Evolutionary conservation across 2,888 invertebrate species (phyloP).

Genomic region (Stictocephala bisonia): DNA sequence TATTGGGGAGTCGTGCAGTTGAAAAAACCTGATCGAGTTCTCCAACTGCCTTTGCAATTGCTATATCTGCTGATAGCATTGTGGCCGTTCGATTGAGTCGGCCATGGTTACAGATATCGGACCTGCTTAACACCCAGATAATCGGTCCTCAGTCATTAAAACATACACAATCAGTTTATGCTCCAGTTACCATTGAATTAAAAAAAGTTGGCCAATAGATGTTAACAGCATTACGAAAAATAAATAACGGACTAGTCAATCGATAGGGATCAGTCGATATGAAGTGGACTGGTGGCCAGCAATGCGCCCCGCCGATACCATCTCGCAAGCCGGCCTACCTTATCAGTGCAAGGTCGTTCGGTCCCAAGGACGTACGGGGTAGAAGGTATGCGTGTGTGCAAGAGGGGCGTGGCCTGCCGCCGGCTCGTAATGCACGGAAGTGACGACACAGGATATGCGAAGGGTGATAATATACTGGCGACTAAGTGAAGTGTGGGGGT

Average conservation of each 20-base stretch:
- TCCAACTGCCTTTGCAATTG: slow-evolving; percentile 26
- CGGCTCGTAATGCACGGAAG: neutral
- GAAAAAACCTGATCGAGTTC: too few species aligned
- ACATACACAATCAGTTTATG: slow-evolving; percentile 26
- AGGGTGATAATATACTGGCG: too few species aligned
- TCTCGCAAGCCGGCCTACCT: slow-evolving; percentile 17
- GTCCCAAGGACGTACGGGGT: slow-evolving; percentile 25
- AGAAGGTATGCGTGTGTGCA: too few species aligned
- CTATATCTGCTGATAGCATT: slow-evolving; percentile 4
- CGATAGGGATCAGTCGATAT: slow-evolving; percentile 22
- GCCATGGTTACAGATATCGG: slow-evolving; percentile 11
- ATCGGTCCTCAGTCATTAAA: slow-evolving; percentile 16
- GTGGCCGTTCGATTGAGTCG: slow-evolving; percentile 8
- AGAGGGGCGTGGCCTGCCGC: slow-evolving; percentile 7
- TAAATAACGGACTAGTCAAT: slow-evolving; percentile 32
- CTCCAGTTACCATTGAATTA: slow-evolving; percentile 34
- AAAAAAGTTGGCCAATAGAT: slow-evolving; percentile 34
- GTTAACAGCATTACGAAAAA: slow-evolving; percentile 38
- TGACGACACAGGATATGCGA: too few species aligned
- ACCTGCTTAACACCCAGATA: slow-evolving; percentile 17
- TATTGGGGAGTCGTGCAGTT: too few species aligned
- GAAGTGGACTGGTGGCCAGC: neutral
- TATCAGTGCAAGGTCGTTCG: slow-evolving; percentile 33
- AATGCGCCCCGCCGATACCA: neutral
- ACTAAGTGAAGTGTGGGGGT: too few species aligned